Conservation (phyloP, 2,888 invertebrate species). For the Pristionchus mayeri region DNA sequence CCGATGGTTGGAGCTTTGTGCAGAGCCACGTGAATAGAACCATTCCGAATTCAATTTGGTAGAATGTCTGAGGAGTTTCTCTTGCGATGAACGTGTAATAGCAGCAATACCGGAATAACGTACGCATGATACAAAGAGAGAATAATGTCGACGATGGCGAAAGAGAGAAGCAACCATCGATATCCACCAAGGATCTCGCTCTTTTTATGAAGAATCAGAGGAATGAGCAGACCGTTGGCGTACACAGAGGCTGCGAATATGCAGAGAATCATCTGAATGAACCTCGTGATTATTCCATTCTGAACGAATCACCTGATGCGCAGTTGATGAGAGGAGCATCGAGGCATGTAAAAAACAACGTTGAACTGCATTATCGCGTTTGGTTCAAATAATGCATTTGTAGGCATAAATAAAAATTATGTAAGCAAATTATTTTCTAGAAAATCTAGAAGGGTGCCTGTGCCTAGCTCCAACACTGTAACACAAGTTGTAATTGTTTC, state of each 20-base stretch:
- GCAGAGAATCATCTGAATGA: background rate
- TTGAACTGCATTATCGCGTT: too few relatives aligned
- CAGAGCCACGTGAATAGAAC: background rate
- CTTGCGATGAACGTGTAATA: background rate
- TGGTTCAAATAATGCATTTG: too few relatives aligned
- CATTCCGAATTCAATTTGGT: slow-evolving; percentile 6
- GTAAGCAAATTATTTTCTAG: too few relatives aligned
- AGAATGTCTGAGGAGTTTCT: background rate
- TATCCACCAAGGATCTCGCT: background rate
- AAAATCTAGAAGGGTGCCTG: too few relatives aligned
- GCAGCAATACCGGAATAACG: background rate
- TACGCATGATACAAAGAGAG: slow-evolving; percentile 15
- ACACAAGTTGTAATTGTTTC: too few relatives aligned
- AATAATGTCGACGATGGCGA: background rate
- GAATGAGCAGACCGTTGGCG: background rate
- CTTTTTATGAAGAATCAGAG: background rate
- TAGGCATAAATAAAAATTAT: too few relatives aligned
- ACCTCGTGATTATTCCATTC: too few relatives aligned
- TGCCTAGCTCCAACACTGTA: too few relatives aligned
- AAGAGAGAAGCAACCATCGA: slow-evolving; percentile 13
- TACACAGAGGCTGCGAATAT: background rate
- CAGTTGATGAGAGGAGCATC: too few relatives aligned
- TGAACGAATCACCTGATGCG: too few relatives aligned
- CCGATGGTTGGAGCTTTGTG: background rate
- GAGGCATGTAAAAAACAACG: too few relatives aligned